A percentile compares a stretch with the other conserved stretches of the same genome.
Conservation (phyloP, 2,797 vertebrate species). For the Danio kyathit region DNA sequence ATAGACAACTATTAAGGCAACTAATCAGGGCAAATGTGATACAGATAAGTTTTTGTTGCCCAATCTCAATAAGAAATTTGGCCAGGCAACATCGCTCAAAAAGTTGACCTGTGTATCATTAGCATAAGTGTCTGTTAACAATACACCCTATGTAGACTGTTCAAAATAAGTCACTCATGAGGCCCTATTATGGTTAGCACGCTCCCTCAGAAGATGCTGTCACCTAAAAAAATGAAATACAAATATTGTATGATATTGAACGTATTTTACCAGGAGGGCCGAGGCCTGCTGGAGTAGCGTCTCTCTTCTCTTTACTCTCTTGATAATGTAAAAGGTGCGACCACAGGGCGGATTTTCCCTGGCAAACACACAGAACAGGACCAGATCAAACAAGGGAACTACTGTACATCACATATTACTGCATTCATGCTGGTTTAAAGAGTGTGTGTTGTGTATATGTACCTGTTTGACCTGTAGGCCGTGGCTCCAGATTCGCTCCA, state of each 20-base stretch:
- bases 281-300: conserved; percentile 86
- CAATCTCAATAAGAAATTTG: too few species aligned
- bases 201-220: background rate
- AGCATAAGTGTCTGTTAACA: too few species aligned
- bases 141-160: background rate
- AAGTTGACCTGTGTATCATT: too few species aligned
- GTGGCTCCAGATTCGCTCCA: conserved; percentile 99
- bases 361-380: conserved; percentile 36
- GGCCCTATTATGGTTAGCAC: background rate
- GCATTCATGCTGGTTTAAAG: background rate
- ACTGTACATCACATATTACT: background rate
- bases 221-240: background rate
- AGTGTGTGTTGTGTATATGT: background rate
- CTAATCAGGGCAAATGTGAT: too few species aligned
- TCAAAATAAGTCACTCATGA: conserved; percentile 1
- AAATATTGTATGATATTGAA: background rate
- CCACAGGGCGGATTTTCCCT: conserved; percentile 99
- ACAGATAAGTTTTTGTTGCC: too few species aligned
- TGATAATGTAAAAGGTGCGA: conserved; percentile 96
- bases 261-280: conserved; percentile 85
- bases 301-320: conserved; percentile 93
- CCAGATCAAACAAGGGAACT: background rate
- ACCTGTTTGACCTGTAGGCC: conserved; percentile 96
- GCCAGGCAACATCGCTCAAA: too few species aligned
- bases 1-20: too few species aligned